phyloP scores from a whole-genome alignment of 2,797 vertebrate species.

The Cyprinodon diabolis region DNA sequence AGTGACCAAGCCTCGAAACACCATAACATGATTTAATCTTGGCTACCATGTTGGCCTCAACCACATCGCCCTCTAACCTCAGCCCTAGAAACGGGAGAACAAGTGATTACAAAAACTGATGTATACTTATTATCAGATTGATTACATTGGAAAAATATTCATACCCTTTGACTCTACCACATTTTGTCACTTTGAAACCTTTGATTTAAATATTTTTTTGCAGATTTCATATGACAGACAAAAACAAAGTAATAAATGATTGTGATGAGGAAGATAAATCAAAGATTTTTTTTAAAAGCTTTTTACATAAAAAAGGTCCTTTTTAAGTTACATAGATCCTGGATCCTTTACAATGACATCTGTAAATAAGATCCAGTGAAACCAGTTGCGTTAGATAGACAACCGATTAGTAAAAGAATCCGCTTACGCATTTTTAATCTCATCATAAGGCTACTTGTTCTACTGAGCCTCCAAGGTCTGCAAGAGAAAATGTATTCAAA shows the following conservation, averaged over 20 bases:
- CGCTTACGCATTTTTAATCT: neutral
- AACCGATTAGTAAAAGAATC: neutral
- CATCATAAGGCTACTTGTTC: neutral
- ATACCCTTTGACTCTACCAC: neutral
- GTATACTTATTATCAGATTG: neutral
- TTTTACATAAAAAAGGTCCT: neutral
- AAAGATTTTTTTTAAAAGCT: neutral
- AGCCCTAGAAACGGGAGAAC: conserved; percentile 13
- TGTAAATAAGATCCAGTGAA: too few species aligned
- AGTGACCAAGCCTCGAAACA: conserved; percentile 65
- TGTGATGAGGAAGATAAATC: neutral
- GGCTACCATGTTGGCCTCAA: conserved; percentile 46
- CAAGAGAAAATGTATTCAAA: neutral
- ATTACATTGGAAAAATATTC: neutral
- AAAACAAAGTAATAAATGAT: neutral
- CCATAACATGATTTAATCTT: conserved; percentile 66
- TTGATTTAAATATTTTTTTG: neutral
- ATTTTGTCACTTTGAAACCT: neutral
- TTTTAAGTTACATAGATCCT: neutral
- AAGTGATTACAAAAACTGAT: neutral
- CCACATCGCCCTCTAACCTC: conserved; percentile 46
- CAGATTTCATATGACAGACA: neutral
- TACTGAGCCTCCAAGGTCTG: neutral
- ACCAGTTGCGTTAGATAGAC: neutral
- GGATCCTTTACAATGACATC: neutral